phyloP scores from a whole-genome alignment of 2,888 invertebrate species.

The Lucinisca nassula region DNA sequence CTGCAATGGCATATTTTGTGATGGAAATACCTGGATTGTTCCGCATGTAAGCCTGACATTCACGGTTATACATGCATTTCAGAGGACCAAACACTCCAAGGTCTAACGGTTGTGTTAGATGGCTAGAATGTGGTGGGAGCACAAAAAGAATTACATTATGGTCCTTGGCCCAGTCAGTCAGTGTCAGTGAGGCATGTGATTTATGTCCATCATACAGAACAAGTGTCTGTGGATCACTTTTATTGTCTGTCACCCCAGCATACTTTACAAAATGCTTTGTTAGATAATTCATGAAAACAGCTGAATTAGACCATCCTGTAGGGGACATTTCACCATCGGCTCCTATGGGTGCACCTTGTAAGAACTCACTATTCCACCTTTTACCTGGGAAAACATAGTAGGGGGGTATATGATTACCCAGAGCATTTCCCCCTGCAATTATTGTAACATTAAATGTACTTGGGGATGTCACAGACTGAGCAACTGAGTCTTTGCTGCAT shows the following conservation, averaged over 20 bases:
- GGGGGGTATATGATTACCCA: slow-evolving; percentile 43
- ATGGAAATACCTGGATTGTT: slow-evolving; percentile 43
- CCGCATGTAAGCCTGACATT: slow-evolving; percentile 48
- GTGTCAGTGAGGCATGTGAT: slow-evolving; percentile 47
- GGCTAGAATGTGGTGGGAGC: slow-evolving; percentile 59
- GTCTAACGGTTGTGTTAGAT: slow-evolving; percentile 58
- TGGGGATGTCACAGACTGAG: slow-evolving; percentile 34
- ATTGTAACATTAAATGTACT: slow-evolving; percentile 38
- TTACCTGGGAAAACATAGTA: slow-evolving; percentile 53
- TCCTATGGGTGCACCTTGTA: slow-evolving; percentile 41
- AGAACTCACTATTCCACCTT: slow-evolving; percentile 31
- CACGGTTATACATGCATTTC: slow-evolving; percentile 47
- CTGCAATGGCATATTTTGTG: slow-evolving; percentile 50
- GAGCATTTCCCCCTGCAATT: slow-evolving; percentile 42
- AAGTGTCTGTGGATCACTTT: slow-evolving; percentile 6
- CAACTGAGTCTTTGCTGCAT: slow-evolving; percentile 32
- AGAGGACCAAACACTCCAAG: slow-evolving; percentile 59
- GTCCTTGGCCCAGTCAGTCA: slow-evolving; percentile 52
- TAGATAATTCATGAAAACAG: slow-evolving; percentile 35
- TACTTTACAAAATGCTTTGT: slow-evolving; percentile 40
- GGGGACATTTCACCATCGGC: slow-evolving; percentile 47
- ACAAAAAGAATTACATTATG: slow-evolving; percentile 65
- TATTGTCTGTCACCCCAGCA: slow-evolving; percentile 15
- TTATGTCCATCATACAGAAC: slow-evolving; percentile 62
- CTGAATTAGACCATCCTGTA: slow-evolving; percentile 51